A percentile compares a stretch with the other conserved stretches of the same genome.
These are phyloP conservation scores for Azorinus chamasolen DNA, from an alignment of 2,888 invertebrate genomes.

Conservation along the genomic window DNA sequence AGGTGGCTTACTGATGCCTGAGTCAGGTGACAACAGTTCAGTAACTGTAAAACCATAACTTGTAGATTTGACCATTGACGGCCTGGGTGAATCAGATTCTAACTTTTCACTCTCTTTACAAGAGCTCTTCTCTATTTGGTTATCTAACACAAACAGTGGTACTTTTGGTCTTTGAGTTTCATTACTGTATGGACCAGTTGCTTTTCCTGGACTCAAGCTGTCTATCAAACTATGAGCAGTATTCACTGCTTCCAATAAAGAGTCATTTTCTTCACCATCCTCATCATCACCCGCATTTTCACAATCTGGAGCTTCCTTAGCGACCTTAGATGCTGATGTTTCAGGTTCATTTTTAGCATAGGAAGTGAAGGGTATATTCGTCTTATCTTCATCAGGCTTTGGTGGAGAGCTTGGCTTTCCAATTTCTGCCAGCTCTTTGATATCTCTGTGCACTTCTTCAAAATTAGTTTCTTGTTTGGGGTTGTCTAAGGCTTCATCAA, in stretches of 20 bases:
- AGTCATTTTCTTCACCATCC: slow-evolving; percentile 19
- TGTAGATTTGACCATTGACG: slow-evolving; percentile 17
- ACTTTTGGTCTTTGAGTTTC: too few relatives aligned
- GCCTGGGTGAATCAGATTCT: not conserved
- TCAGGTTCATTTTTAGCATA: not conserved
- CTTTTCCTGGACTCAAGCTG: slow-evolving; percentile 51
- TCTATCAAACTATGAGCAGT: slow-evolving; percentile 40
- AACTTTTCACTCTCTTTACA: too few relatives aligned
- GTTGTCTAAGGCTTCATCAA: slow-evolving; percentile 5
- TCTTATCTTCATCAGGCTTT: not conserved
- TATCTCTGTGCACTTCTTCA: not conserved
- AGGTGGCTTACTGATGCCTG: too few relatives aligned
- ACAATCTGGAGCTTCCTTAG: not conserved
- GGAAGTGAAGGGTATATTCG: not conserved
- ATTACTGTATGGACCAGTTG: not conserved
- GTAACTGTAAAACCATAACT: slow-evolving; percentile 44
- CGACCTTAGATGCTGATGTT: not conserved
- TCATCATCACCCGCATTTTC: slow-evolving; percentile 1
- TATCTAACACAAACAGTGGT: too few relatives aligned
- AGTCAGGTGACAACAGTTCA: slow-evolving; percentile 9
- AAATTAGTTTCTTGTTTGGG: not conserved
- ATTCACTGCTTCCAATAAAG: slow-evolving; percentile 47
- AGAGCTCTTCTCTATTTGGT: too few relatives aligned
- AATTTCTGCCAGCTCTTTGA: slow-evolving; percentile 4
- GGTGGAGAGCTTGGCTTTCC: not conserved